A percentile compares a stretch with the other conserved stretches of the same genome.
Evolutionary conservation across 2,797 vertebrate genomes (phyloP).

Genomic region (Dromococcyx pavoninus): DNA sequence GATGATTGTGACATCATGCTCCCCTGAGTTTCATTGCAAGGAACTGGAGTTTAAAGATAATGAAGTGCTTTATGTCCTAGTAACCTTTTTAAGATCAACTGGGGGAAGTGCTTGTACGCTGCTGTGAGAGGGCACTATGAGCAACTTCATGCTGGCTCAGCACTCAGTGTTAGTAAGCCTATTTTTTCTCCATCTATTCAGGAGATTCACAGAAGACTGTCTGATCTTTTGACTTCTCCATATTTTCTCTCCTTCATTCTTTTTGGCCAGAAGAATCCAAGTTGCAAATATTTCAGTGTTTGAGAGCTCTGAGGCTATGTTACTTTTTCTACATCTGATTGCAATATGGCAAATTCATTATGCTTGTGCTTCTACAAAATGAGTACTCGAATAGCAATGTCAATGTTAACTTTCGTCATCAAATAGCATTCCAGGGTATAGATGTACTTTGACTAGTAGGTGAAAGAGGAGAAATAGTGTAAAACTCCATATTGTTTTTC

Average conservation of each 20-base stretch:
- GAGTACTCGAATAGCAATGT: background rate
- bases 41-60: conserved; percentile 36
- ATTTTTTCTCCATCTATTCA: background rate
- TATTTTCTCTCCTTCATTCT: background rate
- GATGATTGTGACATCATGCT: conserved; percentile 21
- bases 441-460: background rate
- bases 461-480: background rate
- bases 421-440: background rate
- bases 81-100: background rate
- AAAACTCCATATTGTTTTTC: background rate
- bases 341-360: background rate
- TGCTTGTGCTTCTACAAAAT: background rate
- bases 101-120: background rate
- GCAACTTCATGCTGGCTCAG: background rate
- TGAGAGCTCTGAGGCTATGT: background rate
- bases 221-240: background rate
- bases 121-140: background rate
- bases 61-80: background rate
- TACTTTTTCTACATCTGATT: background rate
- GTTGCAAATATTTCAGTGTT: background rate
- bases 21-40: background rate
- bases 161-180: background rate
- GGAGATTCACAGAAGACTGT: background rate
- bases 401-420: background rate
- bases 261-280: background rate